These are phyloP conservation scores for Aphidius colemani DNA, from an alignment of 2,888 invertebrate species.

Conservation along the genomic window DNA sequence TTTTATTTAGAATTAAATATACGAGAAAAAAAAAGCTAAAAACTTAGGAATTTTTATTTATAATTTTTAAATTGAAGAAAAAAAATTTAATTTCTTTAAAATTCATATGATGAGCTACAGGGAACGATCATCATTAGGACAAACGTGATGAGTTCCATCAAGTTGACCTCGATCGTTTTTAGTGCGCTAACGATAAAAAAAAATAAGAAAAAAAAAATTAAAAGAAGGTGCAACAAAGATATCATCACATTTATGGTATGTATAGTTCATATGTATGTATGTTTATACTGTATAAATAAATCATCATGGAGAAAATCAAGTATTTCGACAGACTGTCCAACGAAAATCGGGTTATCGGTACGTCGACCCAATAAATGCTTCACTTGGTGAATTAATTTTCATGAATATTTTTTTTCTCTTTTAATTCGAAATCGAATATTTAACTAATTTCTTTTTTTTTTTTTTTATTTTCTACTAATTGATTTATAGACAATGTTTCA, in stretches of 20 bases:
- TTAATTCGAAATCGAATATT: slow-evolving; percentile 28
- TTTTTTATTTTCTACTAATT: neutral
- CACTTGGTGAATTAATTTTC: slow-evolving; percentile 25
- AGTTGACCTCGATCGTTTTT: slow-evolving; percentile 58
- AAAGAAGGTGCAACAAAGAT: slow-evolving; percentile 22
- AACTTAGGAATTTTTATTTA: too few relatives aligned
- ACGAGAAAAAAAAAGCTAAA: too few relatives aligned
- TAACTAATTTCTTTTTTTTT: slow-evolving; percentile 7
- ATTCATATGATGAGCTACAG: slow-evolving; percentile 15
- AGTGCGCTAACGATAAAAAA: slow-evolving; percentile 39
- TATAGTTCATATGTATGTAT: slow-evolving; percentile 14
- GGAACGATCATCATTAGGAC: slow-evolving; percentile 21
- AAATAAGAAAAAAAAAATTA: too few relatives aligned
- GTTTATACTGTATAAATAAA: slow-evolving; percentile 1
- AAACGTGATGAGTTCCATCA: slow-evolving; percentile 35
- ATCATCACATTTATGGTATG: slow-evolving; percentile 9
- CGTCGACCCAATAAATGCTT: slow-evolving; percentile 33
- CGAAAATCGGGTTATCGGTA: slow-evolving; percentile 29
- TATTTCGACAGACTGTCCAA: slow-evolving; percentile 22
- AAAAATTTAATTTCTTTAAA: too few relatives aligned
- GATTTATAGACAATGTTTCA: too few relatives aligned
- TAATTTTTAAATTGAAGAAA: too few relatives aligned
- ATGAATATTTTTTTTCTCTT: slow-evolving; percentile 16
- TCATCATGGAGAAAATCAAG: slow-evolving; percentile 32
- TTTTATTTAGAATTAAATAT: too few relatives aligned